Evolutionary conservation across 2,797 vertebrate genomes (phyloP), one percentile per base, ranked within the genome.

Genomic region (Sebastes matsubarae): DNA sequence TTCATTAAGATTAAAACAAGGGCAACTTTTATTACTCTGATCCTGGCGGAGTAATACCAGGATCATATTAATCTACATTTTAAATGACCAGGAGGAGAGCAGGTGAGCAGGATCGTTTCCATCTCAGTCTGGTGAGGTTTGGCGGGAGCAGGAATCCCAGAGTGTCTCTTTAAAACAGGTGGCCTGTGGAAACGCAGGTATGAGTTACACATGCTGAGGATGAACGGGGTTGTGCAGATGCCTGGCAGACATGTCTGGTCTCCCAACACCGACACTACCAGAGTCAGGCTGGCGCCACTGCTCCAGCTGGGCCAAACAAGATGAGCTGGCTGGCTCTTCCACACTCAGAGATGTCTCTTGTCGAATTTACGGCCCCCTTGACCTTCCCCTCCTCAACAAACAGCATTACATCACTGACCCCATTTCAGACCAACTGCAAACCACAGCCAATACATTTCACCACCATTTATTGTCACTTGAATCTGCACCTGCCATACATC

Each of bases 321-420:
- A 91, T 70, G 85, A 85, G 87, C 79, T 72, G 79, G 86, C 75
- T 18, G 1, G 74, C 82, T 79, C 61, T 42, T 81, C 82, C 69
- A 81, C 83, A 75, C 83, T 86, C 71, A 14, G 77, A 87, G 84
- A 82, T 90, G 91, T 90, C 81, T 80, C 72, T 77, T 81, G 60
- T 82, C 68, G 0, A 84, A 90, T 91, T 91, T 90, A 91, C 74
- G 20, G 69, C 76, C 52, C 74, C 68, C 30, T 68, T 75, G 58
- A 83, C 83, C 64, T 76, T 24, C 68, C 68, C 52, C 75, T 72
- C 36, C 68, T 86, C 67, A 77, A 72, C 81, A 79, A 81, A 84
- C 42, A 81, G 42, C 88, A 91, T 94, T 92, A 94, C 93, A 92
- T 93, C 93, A 93, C 83, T 88, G 76, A 82, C 88, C 87, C 69